Evolutionary conservation across 2,888 invertebrate genomes (phyloP).

Genomic region (Epistrophe grossulariae): DNA sequence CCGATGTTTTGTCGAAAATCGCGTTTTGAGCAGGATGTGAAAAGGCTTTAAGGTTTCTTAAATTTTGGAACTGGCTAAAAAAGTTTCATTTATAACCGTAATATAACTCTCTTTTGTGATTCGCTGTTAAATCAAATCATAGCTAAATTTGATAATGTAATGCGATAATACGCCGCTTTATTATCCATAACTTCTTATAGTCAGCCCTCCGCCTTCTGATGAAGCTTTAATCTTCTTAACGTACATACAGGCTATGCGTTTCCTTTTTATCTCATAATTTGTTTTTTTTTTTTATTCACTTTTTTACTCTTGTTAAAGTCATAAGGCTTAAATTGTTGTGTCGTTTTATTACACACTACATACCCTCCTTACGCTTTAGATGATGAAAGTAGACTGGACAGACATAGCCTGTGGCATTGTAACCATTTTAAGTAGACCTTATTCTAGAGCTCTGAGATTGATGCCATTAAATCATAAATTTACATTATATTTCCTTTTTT

Average conservation of each 20-base stretch:
- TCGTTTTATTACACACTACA: not conserved
- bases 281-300: not conserved
- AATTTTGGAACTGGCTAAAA: not conserved
- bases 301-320: not conserved
- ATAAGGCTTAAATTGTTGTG: conserved; percentile 8
- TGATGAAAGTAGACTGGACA: not conserved
- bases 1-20: too few relatives aligned
- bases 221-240: not conserved
- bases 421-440: conserved; percentile 18
- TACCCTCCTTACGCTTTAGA: not conserved
- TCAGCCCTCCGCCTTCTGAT: not conserved
- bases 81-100: not conserved
- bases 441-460: conserved; percentile 9
- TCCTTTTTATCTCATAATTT: not conserved
- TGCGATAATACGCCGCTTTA: not conserved
- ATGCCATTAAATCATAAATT: conserved; percentile 33
- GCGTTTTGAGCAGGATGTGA: too few relatives aligned
- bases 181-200: not conserved
- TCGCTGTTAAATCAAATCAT: not conserved
- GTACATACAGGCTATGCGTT: not conserved
- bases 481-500: conserved; percentile 2
- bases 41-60: too few relatives aligned
- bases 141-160: not conserved
- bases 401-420: conserved; percentile 2
- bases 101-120: not conserved